Evolutionary conservation across 2,797 vertebrate species (phyloP).

Genomic region (Acanthopagrus latus): DNA sequence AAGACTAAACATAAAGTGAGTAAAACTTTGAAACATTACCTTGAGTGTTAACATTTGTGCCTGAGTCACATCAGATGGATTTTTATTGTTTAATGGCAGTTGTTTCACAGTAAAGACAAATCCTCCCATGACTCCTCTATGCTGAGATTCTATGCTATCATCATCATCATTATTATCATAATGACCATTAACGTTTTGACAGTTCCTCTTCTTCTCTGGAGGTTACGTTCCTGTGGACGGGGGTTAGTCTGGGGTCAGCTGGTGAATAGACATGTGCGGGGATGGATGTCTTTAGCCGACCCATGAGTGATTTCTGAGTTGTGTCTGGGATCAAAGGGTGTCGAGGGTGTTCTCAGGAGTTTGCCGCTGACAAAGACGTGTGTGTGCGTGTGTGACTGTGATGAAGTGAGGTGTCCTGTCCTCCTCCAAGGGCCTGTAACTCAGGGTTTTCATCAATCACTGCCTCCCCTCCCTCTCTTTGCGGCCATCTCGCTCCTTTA

Average conservation of each 20-base stretch:
- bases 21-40: too few species aligned
- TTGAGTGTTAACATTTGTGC: too few species aligned
- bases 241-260: slow-evolving; percentile 46
- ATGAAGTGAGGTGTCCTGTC: slow-evolving; percentile 68
- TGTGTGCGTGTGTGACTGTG: slow-evolving; percentile 52
- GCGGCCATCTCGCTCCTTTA: slow-evolving; percentile 53
- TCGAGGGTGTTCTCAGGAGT: slow-evolving; percentile 48
- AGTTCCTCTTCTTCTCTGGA: neutral
- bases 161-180: too few species aligned
- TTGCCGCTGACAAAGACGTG: slow-evolving; percentile 49
- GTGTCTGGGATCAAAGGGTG: slow-evolving; percentile 62
- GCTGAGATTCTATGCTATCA: too few species aligned
- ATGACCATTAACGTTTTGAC: neutral
- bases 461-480: slow-evolving; percentile 37
- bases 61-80: too few species aligned
- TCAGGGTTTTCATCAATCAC: slow-evolving; percentile 73
- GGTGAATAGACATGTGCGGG: slow-evolving; percentile 9
- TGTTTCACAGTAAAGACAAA: too few species aligned
- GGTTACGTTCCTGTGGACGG: neutral
- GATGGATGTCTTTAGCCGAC: neutral
- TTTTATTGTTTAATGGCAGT: too few species aligned
- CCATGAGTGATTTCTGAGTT: slow-evolving; percentile 45
- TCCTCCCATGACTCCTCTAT: too few species aligned
- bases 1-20: too few species aligned
- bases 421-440: slow-evolving; percentile 67